A percentile compares a stretch with the other conserved stretches of the same genome.
phyloP scores from a whole-genome alignment of 2,797 vertebrate species.

The Sebastes paucispinis region DNA sequence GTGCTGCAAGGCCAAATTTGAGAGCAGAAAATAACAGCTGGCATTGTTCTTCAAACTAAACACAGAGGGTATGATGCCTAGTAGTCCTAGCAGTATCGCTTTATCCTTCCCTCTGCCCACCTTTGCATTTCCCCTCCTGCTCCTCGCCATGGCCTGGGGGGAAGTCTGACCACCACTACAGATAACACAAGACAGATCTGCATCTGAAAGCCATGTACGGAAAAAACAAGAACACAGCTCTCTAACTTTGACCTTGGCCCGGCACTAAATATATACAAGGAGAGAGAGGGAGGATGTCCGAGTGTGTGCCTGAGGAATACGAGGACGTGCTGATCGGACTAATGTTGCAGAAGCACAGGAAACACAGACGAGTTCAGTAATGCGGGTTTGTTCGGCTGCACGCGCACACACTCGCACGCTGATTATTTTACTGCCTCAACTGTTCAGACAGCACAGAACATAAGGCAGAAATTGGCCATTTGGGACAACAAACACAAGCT shows the following conservation, averaged over 20 bases:
- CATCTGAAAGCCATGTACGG: conserved; percentile 50
- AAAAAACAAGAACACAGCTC: conserved; percentile 46
- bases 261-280: conserved; percentile 56
- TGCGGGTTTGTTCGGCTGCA: conserved; percentile 10
- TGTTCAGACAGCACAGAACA: conserved; percentile 68
- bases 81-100: not conserved
- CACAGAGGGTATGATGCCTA: not conserved
- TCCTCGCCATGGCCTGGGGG: not conserved
- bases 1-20: not conserved
- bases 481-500: conserved; percentile 69
- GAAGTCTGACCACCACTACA: conserved; percentile 15
- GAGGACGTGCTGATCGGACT: conserved; percentile 32
- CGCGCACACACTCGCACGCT: conserved; percentile 8
- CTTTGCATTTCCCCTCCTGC: conserved; percentile 6
- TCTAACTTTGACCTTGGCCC: conserved; percentile 57
- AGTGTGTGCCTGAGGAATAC: conserved; percentile 6
- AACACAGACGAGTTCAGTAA: conserved; percentile 12
- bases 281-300: conserved; percentile 42
- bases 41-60: not conserved
- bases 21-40: not conserved
- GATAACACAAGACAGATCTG: conserved; percentile 50
- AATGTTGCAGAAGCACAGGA: conserved; percentile 30
- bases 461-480: conserved; percentile 77
- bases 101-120: conserved; percentile 11
- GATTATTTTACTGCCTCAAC: conserved; percentile 71